Percentiles rank a stretch among this genome's conserved stretches.
These are phyloP conservation scores for Oncorhynchus masou DNA, from an alignment of 2,113 vertebrate species.

Conservation along the genomic window DNA sequence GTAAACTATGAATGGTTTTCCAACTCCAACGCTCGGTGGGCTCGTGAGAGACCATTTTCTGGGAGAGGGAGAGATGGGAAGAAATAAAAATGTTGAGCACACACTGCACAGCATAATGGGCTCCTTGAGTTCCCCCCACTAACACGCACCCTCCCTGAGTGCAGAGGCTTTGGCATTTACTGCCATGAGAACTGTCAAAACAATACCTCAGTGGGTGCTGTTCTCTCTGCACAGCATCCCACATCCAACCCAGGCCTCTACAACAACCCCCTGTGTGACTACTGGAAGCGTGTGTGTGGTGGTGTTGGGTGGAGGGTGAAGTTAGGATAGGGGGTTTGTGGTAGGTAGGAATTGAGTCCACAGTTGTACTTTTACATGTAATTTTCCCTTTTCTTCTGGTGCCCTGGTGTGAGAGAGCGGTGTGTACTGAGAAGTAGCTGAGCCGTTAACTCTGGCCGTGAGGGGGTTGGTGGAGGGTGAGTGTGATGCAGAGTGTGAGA, in stretches of 20 bases:
- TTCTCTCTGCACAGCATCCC: constrained; percentile 17
- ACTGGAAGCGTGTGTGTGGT: not conserved
- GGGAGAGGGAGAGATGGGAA: not conserved
- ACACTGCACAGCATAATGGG: constrained; percentile 44
- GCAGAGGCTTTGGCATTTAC: constrained; percentile 44
- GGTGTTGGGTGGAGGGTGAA: not conserved
- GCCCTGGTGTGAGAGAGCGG: not conserved
- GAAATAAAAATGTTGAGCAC: constrained; percentile 20
- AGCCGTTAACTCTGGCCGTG: constrained; percentile 12
- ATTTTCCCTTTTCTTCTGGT: not conserved
- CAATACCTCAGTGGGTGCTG: constrained; percentile 37
- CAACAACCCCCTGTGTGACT: constrained; percentile 25
- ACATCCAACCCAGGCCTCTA: constrained; percentile 5
- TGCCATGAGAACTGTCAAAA: constrained; percentile 49
- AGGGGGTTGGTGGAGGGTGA: not conserved
- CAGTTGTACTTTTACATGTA: constrained; percentile 17
- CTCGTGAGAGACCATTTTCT: not conserved
- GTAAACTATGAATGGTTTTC: not conserved
- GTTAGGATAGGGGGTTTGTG: not conserved
- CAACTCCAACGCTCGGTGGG: not conserved
- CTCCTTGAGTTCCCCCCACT: constrained; percentile 39
- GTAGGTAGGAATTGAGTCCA: constrained; percentile 31
- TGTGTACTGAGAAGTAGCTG: not conserved
- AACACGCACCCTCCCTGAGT: constrained; percentile 22
- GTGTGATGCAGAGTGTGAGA: constrained; percentile 16